A percentile compares a stretch with the other conserved stretches of the same genome.
Conservation (phyloP, 2,113 vertebrate genomes). For the Panthera uncia region DNA sequence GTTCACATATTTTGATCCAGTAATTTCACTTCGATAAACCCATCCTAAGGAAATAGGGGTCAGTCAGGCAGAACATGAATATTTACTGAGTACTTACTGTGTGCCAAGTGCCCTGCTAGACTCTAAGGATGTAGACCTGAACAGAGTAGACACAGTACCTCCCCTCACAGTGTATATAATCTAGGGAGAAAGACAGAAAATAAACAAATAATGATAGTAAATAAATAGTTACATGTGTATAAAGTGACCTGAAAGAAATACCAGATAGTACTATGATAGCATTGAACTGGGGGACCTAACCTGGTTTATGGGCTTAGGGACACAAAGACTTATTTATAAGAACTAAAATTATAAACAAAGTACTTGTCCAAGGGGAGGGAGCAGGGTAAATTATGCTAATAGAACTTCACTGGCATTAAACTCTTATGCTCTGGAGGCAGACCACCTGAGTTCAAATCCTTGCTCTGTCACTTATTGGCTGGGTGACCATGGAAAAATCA, state of each 20-base stretch:
- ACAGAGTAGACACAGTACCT: neutral
- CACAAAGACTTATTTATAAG: neutral
- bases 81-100: neutral
- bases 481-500: neutral
- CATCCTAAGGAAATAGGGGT: neutral
- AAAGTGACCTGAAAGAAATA: neutral
- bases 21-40: conserved; percentile 4
- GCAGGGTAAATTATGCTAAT: neutral
- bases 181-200: neutral
- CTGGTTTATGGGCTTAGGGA: neutral
- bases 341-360: neutral
- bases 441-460: neutral
- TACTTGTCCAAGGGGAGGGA: neutral
- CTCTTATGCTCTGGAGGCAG: neutral
- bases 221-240: neutral
- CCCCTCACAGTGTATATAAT: neutral
- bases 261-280: neutral
- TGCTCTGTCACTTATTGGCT: neutral
- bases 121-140: neutral
- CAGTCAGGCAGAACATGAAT: neutral
- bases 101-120: neutral
- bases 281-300: neutral
- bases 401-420: neutral
- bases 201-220: neutral
- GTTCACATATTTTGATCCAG: neutral